phyloP scores from a whole-genome alignment of 2,113 vertebrate species.

The Phaetusa simplex region DNA sequence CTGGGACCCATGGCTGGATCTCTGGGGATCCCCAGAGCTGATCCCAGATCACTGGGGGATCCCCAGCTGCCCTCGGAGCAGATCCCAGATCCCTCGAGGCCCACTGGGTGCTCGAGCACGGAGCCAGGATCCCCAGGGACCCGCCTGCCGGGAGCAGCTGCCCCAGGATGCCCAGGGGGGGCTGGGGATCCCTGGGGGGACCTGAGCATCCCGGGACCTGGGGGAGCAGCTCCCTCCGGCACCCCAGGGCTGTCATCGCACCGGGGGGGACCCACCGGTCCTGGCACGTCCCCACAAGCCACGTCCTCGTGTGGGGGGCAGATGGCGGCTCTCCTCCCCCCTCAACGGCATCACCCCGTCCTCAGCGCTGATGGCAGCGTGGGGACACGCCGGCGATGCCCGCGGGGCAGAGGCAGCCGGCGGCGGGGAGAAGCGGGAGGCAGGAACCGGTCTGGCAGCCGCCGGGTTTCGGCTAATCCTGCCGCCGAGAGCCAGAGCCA shows the following conservation, averaged over 20 bases:
- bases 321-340: not conserved
- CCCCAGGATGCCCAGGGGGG: no score
- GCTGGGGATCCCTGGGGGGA: no score
- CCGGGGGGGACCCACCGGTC: rapidly evolving
- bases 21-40: not conserved
- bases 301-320: rapidly evolving
- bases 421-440: not conserved
- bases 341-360: rapidly evolving
- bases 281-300: not conserved
- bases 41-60: not conserved
- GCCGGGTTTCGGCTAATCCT: not conserved
- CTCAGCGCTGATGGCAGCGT: not conserved
- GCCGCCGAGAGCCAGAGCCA: not conserved
- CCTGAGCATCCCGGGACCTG: not conserved
- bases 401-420: not conserved
- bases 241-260: rapidly evolving
- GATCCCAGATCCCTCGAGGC: not conserved
- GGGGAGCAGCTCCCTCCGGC: not conserved
- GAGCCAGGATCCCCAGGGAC: not conserved
- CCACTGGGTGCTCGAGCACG: not conserved
- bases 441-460: constrained; percentile 68
- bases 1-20: rapidly evolving
- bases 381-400: not conserved
- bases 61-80: not conserved
- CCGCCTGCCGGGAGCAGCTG: not conserved